Percentiles rank a stretch among this genome's conserved stretches.
phyloP scores from a whole-genome alignment of 1,140 invertebrate species.

The Solenopsis invicta region DNA sequence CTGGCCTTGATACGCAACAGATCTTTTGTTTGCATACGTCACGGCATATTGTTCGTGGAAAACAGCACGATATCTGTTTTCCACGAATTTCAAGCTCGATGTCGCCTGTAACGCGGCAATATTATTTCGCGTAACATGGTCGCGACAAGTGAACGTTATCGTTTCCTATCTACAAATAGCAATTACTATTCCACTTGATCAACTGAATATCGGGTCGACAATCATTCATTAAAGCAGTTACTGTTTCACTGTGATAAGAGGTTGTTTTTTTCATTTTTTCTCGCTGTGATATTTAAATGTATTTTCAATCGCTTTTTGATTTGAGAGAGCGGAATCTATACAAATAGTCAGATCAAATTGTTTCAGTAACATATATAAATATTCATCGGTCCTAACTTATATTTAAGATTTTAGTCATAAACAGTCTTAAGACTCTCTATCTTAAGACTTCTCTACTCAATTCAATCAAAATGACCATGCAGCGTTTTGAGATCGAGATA shows the following conservation, averaged over 20 bases:
- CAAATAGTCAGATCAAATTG: not conserved
- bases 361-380: not conserved
- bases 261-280: not conserved
- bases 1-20: not conserved
- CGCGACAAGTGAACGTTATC: constrained; percentile 1
- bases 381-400: too few relatives aligned
- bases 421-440: too few relatives aligned
- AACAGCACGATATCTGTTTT: not conserved
- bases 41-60: not conserved
- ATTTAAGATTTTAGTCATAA: too few relatives aligned
- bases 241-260: not conserved
- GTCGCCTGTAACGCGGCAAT: not conserved
- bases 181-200: constrained; percentile 1
- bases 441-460: too few relatives aligned
- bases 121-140: constrained; percentile 15
- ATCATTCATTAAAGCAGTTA: constrained; percentile 1
- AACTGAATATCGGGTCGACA: not conserved
- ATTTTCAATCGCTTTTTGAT: not conserved
- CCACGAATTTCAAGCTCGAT: constrained; percentile 11
- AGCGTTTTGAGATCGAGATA: too few relatives aligned
- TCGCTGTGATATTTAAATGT: not conserved
- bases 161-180: constrained; percentile 3
- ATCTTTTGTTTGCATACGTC: not conserved
- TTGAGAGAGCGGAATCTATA: not conserved
- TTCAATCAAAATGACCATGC: too few relatives aligned